Base-by-base conservation (phyloP, 53 echinoderm and acorn worm species). In the Holothuria leucospilota region DNA sequence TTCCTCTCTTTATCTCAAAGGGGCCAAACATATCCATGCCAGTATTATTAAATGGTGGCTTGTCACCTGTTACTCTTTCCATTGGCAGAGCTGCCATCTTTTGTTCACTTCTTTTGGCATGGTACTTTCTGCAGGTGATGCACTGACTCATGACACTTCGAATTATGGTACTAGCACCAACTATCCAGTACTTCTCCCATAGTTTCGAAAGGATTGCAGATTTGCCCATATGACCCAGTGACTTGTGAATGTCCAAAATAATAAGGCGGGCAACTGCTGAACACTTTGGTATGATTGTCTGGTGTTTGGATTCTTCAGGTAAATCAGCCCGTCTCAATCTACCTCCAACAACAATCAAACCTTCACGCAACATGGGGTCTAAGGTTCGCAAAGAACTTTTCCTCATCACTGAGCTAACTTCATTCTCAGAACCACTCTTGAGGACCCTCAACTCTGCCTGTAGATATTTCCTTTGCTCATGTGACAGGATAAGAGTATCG, bases 11-110 rank as follows among this genome's bases (percentile, higher is more conserved):
- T n/a, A n/a, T n/a, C n/a, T n/a, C n/a, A n/a, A n/a, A 62, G 29
- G 87, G 87, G 34, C 79, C 87, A 83, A 88, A 88, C 68, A 56
- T 46, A 51, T 83, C 82, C 58, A 88, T 69, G 82, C 82, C 82
- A 21, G 66, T 66, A 39, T 63, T 77, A 14, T 77, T 29, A 81
- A 87, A 87, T 16, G 81, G 87, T 25, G 67, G 80, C 26, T 65
- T 60, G 61, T 64, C 81, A 26, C 77, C 42, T 13, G 68, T 87
- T 23, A 81, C 20, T 13, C 87, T 79, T 49, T 81, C 69, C 41
- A 39, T 51, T 34, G 87, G 81, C 39, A 66, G 69, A 39, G 61
- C 59, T 16, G 74, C 79, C 79, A 87, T 78, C 46, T 87, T 73
- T 69, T 62, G 79, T 67, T 79, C 78, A 42, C 63, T 26, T 62